phyloP scores from a whole-genome alignment of 2,888 invertebrate species.

The Ophion ellenae region DNA sequence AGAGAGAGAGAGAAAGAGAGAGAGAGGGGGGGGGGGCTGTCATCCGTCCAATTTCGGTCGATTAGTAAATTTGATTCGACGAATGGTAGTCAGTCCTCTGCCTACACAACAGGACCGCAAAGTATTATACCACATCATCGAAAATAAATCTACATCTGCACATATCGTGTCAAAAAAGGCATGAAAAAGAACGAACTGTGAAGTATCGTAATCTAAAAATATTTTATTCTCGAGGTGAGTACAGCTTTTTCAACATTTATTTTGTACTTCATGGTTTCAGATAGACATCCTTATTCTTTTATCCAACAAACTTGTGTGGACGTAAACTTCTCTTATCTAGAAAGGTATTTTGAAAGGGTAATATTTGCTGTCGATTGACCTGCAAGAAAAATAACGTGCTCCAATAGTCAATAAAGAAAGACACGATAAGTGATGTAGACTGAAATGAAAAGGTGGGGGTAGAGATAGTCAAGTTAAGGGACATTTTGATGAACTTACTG shows the following conservation, averaged over 20 bases:
- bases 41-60: slow-evolving; percentile 59
- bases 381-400: slow-evolving; percentile 67
- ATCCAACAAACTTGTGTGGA: background rate
- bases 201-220: background rate
- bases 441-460: no score
- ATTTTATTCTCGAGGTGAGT: background rate
- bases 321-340: background rate
- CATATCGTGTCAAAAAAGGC: background rate
- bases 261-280: no score
- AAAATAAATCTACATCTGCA: background rate
- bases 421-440: background rate
- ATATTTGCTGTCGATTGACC: slow-evolving; percentile 72
- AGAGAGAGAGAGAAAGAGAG: background rate
- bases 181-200: background rate
- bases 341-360: slow-evolving; percentile 73
- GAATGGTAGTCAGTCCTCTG: slow-evolving; percentile 61
- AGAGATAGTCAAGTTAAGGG: background rate
- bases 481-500: slow-evolving; percentile 84
- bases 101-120: slow-evolving; percentile 35
- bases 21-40: slow-evolving; percentile 31
- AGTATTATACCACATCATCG: slow-evolving; percentile 5
- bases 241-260: no score
- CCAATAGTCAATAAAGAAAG: background rate
- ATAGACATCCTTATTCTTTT: background rate
- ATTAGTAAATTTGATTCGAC: slow-evolving; percentile 69